Base-by-base conservation (phyloP, 2,888 invertebrate genomes). In the Troglohyphantes excavatus region DNA sequence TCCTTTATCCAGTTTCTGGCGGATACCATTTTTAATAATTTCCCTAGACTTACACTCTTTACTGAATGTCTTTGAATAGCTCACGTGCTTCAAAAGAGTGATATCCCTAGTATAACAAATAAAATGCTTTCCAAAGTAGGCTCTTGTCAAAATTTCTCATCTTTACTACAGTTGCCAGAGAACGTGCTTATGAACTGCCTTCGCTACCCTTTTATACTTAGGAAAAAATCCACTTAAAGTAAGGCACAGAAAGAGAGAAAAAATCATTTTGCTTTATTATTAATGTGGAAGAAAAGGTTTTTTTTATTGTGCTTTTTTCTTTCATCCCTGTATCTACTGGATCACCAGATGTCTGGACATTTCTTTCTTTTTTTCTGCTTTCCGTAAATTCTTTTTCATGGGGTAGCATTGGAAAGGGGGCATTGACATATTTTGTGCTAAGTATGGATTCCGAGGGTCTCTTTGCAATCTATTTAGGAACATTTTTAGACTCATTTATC, bases 181-280 rank as follows among this genome's bases (percentile, higher is more conserved):
- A 76, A 85, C 85, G 85, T 85, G 85, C 85, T 85, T 85, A 85
- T 85, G 85, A 85, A 68, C 85, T 76, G 68, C 68, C 76, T 85
- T 68, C 70, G 19, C 59, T 33, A 65, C 73, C 63, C 76, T 68
- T 85, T 85, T 68, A 76, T 85, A 85, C 76, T 85, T 39, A 23
- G 21, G 68, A 68, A 85, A 84, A 85, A 85, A 85, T 85, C 85
- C 85, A 85, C 85, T 85, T 85, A 85, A 76, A 67, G 76, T 67
- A 76, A 67, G 29, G 84, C 65, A 75, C 82, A 84, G 84, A 53
- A 59, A 76, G 68, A 65, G 73, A 83, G 75, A 85, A 85, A 85
- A 85, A 85, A 85, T 85, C 85, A 85, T 85, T 85, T 85, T 76
- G 85, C 85, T 85, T 85, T 85, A 85, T 85, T 85, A 85, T 85